phyloP scores from a whole-genome alignment of 2,888 invertebrate species.

The Ptychoptera contaminata region DNA sequence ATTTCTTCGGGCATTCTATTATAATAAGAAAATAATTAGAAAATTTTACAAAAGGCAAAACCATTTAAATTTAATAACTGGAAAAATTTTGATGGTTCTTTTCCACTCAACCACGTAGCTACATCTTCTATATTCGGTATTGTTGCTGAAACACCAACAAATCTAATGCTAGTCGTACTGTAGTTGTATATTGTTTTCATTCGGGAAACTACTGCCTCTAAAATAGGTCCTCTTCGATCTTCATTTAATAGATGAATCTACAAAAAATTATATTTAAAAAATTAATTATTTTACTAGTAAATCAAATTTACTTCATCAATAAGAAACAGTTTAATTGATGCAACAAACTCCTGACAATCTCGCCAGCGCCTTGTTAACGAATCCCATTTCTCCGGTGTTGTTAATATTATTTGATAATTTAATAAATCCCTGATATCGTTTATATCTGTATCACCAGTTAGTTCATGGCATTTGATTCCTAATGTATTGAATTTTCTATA shows the following conservation, averaged over 20 bases:
- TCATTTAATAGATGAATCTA: constrained; percentile 57
- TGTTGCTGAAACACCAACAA: constrained; percentile 65
- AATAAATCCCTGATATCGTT: constrained; percentile 38
- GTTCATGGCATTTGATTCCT: constrained; percentile 47
- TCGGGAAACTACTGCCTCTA: constrained; percentile 64
- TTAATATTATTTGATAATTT: constrained; percentile 47
- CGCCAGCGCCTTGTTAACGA: constrained; percentile 59
- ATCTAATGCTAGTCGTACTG: constrained; percentile 27
- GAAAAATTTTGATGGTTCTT: constrained; percentile 26
- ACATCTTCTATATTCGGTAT: constrained; percentile 63
- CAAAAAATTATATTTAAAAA: constrained; percentile 3
- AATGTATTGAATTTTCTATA: constrained; percentile 45
- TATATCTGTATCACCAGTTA: constrained; percentile 61
- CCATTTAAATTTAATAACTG: constrained; percentile 1
- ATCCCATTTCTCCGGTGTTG: constrained; percentile 80
- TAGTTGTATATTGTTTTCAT: constrained; percentile 46
- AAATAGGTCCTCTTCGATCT: constrained; percentile 50
- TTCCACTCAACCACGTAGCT: constrained; percentile 50
- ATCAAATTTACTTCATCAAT: constrained; percentile 47
- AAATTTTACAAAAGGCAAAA: neutral
- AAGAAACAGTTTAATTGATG: constrained; percentile 46
- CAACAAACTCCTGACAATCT: constrained; percentile 45
- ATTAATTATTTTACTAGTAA: neutral
- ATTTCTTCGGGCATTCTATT: constrained; percentile 51
- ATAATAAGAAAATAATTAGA: neutral